Evolutionary conservation across 2,113 vertebrate species (phyloP), one percentile per base, ranked within the genome.

Genomic region (Capra hircus): DNA sequence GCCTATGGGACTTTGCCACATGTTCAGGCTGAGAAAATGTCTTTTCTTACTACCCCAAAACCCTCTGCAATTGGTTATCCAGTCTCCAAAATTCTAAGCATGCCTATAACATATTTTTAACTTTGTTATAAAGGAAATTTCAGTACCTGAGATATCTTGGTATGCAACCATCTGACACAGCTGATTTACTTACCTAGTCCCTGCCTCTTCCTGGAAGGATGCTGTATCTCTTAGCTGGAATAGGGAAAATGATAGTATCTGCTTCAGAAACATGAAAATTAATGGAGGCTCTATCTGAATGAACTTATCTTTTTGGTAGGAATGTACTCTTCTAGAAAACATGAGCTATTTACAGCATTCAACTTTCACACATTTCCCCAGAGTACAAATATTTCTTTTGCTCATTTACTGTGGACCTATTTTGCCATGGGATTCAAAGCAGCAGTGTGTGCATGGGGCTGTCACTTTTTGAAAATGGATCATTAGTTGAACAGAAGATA

Each of bases 311-410:
- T 94, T 89, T 94, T 81, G 45, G 95, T 86, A 64, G 28, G 53
- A 85, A 95, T 81, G 36, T 52, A 13, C 53, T 88, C 33, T 96
- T 91, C 48, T 85, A 93, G 83, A 91, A 97, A 91, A 89, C 43
- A 64, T 74, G n/a, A 94, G 52, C 71, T 67, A 84, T 74, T 88
- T 85, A 88, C 9, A 91, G 28, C 28, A 33, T 57, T n/a, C 23
- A 80, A 23, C 40, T 93, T 80, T 71, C 71, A 77, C 36, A 94
- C 16, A 53, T 57, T 86, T 96, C 33, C n/a, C 40, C 33, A 82
- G 59, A 53, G 53, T 77, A 81, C 33, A 91, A 71, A 52, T 67
- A 67, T 28, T 74, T 97, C 30, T 95, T 85, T 93, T 50, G 74
- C 57, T 94, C 82, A 57, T 64, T 94, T 57, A 55, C 4, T 40